These are phyloP conservation scores for Nomada flava DNA, from an alignment of 2,888 invertebrate genomes.

Conservation along the genomic window DNA sequence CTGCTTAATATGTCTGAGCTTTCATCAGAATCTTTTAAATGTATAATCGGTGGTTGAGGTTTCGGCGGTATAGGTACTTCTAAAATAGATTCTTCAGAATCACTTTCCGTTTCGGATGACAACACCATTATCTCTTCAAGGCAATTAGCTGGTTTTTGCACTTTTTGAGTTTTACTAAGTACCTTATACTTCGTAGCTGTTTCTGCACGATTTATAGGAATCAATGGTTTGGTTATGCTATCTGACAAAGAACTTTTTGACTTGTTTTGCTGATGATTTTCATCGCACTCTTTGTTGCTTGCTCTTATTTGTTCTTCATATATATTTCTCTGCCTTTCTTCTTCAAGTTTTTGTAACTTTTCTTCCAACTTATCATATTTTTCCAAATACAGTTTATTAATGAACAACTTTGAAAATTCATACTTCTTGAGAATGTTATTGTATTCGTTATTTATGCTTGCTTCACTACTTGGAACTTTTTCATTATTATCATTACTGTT, in stretches of 20 bases:
- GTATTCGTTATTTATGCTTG: background rate
- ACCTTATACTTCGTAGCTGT: constrained; percentile 47
- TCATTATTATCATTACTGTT: background rate
- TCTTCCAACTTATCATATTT: constrained; percentile 26
- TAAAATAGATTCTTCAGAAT: constrained; percentile 79
- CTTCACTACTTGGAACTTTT: background rate
- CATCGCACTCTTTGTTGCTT: background rate
- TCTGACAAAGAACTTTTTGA: background rate
- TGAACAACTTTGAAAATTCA: constrained; percentile 40
- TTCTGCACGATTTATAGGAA: background rate
- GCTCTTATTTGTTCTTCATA: background rate
- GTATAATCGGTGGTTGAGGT: constrained; percentile 77
- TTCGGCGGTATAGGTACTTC: constrained; percentile 82
- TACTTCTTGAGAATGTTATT: constrained; percentile 32
- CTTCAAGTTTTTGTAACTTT: constrained; percentile 10
- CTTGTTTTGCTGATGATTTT: background rate
- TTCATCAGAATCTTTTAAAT: constrained; percentile 77
- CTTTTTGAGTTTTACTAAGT: constrained; percentile 13
- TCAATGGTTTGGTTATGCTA: background rate
- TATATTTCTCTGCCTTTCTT: background rate
- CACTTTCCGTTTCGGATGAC: constrained; percentile 57
- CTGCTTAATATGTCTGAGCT: constrained; percentile 37
- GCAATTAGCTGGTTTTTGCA: constrained; percentile 20
- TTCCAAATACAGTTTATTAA: constrained; percentile 42
- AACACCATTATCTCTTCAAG: constrained; percentile 12